Conservation (phyloP, 2,113 vertebrate species). For the Sorex fumeus region DNA sequence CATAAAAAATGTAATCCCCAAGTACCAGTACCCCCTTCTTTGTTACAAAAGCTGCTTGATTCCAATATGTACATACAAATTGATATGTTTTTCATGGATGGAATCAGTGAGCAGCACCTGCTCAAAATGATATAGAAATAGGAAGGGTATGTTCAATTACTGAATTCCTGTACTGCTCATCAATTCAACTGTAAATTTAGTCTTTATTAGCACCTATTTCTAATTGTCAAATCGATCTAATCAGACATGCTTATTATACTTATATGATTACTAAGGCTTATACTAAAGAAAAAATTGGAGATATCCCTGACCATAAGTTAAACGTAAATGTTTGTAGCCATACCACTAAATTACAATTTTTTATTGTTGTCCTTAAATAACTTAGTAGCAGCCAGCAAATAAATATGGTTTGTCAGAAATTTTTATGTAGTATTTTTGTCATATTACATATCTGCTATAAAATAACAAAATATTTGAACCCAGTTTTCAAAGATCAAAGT, state of each 20-base stretch:
- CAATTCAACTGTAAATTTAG: slow-evolving; percentile 39
- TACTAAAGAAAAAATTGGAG: slow-evolving; percentile 51
- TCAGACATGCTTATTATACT: slow-evolving; percentile 41
- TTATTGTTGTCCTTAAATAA: background rate
- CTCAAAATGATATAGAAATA: slow-evolving; percentile 61
- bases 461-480: background rate
- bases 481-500: slow-evolving; percentile 6
- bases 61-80: background rate
- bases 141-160: slow-evolving; percentile 4
- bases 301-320: slow-evolving; percentile 43
- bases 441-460: background rate
- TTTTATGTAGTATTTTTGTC: background rate
- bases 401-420: too few species aligned
- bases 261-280: slow-evolving; percentile 9
- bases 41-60: slow-evolving; percentile 10
- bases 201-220: slow-evolving; percentile 38
- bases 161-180: background rate
- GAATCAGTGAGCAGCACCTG: background rate
- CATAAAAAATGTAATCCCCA: too few species aligned
- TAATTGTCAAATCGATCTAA: slow-evolving; percentile 11
- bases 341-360: slow-evolving; percentile 55
- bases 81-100: slow-evolving; percentile 26
- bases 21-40: too few species aligned
- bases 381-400: too few species aligned
- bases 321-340: slow-evolving; percentile 58